A percentile compares a stretch with the other conserved stretches of the same genome.
phyloP scores from a whole-genome alignment of 2,797 vertebrate genomes.

The Poecilia wingei region DNA sequence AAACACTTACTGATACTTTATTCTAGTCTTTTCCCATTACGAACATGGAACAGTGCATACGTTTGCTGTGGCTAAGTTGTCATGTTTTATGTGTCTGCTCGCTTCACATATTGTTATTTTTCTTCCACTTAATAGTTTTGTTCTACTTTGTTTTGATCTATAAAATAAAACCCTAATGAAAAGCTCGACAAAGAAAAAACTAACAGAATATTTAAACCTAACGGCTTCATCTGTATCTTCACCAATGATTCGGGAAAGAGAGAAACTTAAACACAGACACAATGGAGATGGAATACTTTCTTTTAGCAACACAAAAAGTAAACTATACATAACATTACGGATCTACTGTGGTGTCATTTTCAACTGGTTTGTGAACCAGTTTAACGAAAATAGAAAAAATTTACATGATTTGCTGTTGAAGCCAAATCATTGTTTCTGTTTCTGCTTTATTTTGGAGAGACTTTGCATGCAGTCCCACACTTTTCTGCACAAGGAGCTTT shows the following conservation, averaged over 20 bases:
- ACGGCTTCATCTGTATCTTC: no score
- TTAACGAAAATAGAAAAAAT: background rate
- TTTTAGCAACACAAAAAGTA: background rate
- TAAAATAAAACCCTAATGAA: background rate
- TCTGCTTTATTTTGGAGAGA: background rate
- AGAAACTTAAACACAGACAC: background rate
- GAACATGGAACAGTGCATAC: background rate
- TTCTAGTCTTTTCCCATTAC: background rate
- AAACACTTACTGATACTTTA: background rate
- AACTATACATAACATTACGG: background rate
- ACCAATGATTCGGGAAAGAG: no score
- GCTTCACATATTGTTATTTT: background rate
- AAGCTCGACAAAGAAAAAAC: no score
- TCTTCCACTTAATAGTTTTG: background rate
- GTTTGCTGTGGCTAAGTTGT: background rate
- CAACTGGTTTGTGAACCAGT: background rate
- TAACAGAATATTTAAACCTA: no score
- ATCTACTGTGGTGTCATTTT: background rate
- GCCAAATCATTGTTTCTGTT: background rate
- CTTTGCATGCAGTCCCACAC: background rate
- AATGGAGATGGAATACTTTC: background rate
- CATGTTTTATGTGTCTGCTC: background rate
- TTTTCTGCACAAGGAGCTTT: background rate
- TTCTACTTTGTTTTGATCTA: background rate
- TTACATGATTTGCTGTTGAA: background rate